These are phyloP conservation scores for Circaetus gallicus DNA, from an alignment of 2,113 vertebrate genomes.

Conservation along the genomic window DNA sequence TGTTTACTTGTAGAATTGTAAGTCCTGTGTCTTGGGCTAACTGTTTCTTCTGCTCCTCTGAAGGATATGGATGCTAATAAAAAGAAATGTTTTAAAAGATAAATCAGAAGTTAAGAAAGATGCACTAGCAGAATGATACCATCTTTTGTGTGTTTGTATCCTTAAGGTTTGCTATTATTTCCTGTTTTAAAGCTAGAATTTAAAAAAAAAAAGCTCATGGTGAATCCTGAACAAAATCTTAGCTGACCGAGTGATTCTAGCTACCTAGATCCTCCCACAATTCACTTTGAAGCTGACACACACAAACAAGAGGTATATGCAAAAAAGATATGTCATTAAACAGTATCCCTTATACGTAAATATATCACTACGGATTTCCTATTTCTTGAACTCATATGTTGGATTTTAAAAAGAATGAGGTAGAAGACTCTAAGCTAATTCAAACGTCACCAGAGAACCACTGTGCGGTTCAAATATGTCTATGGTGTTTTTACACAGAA, in stretches of 20 bases:
- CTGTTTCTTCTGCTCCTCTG: constrained; percentile 99
- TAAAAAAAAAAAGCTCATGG: not conserved
- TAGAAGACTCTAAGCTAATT: not conserved
- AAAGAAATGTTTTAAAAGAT: constrained; percentile 77
- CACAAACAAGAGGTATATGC: not conserved
- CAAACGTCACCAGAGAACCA: not conserved
- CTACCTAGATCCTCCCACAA: not conserved
- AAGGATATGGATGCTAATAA: constrained; percentile 96
- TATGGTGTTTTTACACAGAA: not conserved
- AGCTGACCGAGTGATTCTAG: not conserved
- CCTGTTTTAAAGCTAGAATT: not conserved
- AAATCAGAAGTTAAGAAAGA: constrained; percentile 75
- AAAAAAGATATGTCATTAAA: not conserved
- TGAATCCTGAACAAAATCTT: not conserved
- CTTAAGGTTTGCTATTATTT: constrained; percentile 50
- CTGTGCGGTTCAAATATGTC: not conserved
- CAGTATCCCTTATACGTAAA: not conserved
- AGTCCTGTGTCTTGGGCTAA: constrained; percentile 99
- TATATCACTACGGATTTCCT: not conserved
- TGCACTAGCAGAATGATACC: constrained; percentile 67
- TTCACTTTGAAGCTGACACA: not conserved
- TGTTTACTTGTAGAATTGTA: constrained; percentile 99
- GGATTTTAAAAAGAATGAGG: not conserved
- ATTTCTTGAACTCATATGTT: not conserved
- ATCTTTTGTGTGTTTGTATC: constrained; percentile 43